Conservation (phyloP, 2,888 invertebrate species). For the Exephanes ischioxanthus region DNA sequence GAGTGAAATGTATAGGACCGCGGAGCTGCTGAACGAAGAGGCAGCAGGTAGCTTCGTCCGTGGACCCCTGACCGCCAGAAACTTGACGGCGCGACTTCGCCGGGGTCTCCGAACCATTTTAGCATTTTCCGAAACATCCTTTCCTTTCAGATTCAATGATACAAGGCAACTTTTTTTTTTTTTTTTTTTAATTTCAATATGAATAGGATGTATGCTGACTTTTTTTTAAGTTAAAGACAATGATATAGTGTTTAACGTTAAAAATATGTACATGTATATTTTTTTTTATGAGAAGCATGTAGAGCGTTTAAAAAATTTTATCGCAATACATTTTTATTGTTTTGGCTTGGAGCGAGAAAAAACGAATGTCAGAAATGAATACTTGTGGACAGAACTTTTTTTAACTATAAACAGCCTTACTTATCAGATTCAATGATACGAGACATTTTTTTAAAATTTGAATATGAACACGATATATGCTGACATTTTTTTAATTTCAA, state of each 20-base stretch:
- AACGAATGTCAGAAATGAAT: background rate
- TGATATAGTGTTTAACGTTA: background rate
- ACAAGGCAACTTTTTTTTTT: background rate
- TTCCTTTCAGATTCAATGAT: background rate
- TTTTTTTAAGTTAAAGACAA: background rate
- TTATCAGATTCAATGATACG: background rate
- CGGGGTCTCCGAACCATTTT: conserved; percentile 19
- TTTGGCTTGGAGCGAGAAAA: background rate
- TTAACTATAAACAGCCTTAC: background rate
- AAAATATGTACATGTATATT: background rate
- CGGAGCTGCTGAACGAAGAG: conserved; percentile 43
- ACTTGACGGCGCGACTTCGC: conserved; percentile 22
- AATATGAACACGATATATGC: background rate
- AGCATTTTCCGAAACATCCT: conserved; percentile 11
- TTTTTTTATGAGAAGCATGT: background rate
- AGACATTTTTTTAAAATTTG: background rate
- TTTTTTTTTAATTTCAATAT: background rate
- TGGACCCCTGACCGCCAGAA: conserved; percentile 56
- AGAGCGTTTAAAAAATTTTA: background rate
- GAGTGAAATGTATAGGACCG: conserved; percentile 30
- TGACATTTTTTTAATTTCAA: too few relatives aligned
- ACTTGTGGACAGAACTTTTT: too few relatives aligned
- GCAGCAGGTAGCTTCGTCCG: conserved; percentile 60
- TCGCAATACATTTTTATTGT: background rate
- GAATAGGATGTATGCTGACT: background rate